Evolutionary conservation across 2,888 invertebrate species (phyloP).

Genomic region (Calameuta filiformis): DNA sequence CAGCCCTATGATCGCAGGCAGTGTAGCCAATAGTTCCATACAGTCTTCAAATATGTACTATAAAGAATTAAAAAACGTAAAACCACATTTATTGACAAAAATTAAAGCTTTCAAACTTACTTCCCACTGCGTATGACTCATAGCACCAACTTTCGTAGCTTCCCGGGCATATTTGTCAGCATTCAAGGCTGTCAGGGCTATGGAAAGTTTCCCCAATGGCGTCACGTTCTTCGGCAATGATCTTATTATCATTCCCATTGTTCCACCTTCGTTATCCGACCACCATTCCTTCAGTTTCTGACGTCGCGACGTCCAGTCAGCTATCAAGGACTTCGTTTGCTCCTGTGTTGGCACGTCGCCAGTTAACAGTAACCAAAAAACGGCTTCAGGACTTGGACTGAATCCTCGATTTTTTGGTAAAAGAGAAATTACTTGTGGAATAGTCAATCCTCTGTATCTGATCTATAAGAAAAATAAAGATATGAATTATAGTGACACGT

Average conservation of each 20-base stretch:
- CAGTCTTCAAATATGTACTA: constrained; percentile 56
- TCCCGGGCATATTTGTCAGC: constrained; percentile 35
- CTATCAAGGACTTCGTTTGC: constrained; percentile 50
- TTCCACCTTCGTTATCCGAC: constrained; percentile 35
- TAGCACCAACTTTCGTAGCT: constrained; percentile 27
- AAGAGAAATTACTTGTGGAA: constrained; percentile 50
- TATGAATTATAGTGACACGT: background rate
- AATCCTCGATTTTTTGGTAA: constrained; percentile 46
- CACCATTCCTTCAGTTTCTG: constrained; percentile 46
- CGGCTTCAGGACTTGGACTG: constrained; percentile 54
- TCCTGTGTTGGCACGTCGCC: constrained; percentile 55
- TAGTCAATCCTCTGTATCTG: constrained; percentile 51
- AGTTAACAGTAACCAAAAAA: constrained; percentile 56
- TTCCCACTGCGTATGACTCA: constrained; percentile 52
- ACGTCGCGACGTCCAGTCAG: constrained; percentile 51
- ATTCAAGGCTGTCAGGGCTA: constrained; percentile 47
- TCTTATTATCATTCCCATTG: constrained; percentile 38
- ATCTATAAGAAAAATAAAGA: constrained; percentile 29
- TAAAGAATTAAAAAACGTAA: constrained; percentile 10
- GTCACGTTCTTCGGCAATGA: constrained; percentile 43
- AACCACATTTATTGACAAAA: constrained; percentile 4
- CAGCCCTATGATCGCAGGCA: constrained; percentile 54
- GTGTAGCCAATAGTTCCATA: constrained; percentile 54
- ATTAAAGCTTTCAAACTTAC: constrained; percentile 29
- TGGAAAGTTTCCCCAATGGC: constrained; percentile 45